Base-by-base conservation (phyloP, 2,113 vertebrate genomes). In the Eolophus roseicapilla region DNA sequence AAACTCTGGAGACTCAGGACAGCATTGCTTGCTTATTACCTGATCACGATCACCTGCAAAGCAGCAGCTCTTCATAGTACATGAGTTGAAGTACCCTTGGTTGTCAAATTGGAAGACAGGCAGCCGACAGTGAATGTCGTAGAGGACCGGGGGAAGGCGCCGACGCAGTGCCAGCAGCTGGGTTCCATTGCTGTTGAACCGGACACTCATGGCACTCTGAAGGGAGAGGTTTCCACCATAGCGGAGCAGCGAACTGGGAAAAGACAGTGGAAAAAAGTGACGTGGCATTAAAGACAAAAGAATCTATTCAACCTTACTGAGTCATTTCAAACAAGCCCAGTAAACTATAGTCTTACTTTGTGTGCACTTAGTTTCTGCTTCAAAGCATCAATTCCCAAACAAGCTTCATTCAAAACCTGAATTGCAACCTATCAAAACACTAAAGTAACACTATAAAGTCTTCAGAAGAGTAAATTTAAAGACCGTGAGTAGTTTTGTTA, bases 1-100 rank as follows among this genome's bases (percentile, higher is more conserved):
- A 43, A 90, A 28, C 52, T 52, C 69, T 50, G 50, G 37, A 73
- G 52, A 75, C 13, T 19, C 10, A 1, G 35, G 52, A 78, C 17
- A 93, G 60, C 27, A 25, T 4, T 29, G 29, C 15, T 93, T 67
- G 63, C 35, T 68, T 23, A 75, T 95, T 69, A 99, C 99, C 98
- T 99, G 99, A 94, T 99, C 99, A 78, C 98, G 98, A 97, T 99
- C 99, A 28, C 99, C 99, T 3, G 99, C 99, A 59, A 99, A 99
- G 90, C 99, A 99, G 98, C 99, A 99, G 97, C 99, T 99, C 96
- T 99, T 99, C 99, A 99, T 99, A 83, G 99, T 99, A 83, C 99
- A 99, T 14, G 99, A 99, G 96, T 99, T 99, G 97, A 99, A 99
- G 97, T 99, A 99, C 13, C 99, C 99, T 92, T 99, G 99, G 98